These are phyloP conservation scores for Temnothorax ravouxi DNA, from an alignment of 2,888 invertebrate genomes.

Conservation along the genomic window DNA sequence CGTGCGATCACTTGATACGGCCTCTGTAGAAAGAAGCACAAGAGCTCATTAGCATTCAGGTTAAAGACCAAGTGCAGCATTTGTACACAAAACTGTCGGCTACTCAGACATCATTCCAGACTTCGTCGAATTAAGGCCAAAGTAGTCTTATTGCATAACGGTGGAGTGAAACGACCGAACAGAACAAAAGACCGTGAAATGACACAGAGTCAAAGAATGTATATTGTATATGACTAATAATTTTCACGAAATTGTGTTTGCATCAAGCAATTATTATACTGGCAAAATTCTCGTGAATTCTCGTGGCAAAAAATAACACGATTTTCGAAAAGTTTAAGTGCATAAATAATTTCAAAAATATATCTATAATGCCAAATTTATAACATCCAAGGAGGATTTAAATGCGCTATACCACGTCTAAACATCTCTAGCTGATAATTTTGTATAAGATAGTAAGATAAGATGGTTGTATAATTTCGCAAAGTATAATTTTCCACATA, in stretches of 20 bases:
- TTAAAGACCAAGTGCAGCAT: slow-evolving; percentile 67
- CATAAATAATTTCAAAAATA: background rate
- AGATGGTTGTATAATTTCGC: background rate
- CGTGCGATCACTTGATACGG: background rate
- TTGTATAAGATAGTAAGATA: no score
- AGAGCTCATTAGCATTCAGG: slow-evolving; percentile 70
- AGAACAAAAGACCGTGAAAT: slow-evolving; percentile 16
- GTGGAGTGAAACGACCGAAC: slow-evolving; percentile 55
- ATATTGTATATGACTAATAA: slow-evolving; percentile 37
- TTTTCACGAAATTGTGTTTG: slow-evolving; percentile 38
- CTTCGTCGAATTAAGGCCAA: slow-evolving; percentile 70
- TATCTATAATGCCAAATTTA: background rate
- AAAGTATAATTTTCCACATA: background rate
- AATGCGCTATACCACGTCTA: background rate
- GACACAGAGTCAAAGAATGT: slow-evolving; percentile 43
- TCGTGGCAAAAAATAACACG: background rate
- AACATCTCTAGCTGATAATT: background rate
- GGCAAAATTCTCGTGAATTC: slow-evolving; percentile 15
- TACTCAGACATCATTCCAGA: slow-evolving; percentile 60
- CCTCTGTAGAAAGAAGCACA: slow-evolving; percentile 42
- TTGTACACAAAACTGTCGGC: slow-evolving; percentile 59
- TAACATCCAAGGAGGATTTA: background rate
- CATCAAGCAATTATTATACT: background rate
- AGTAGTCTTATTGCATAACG: slow-evolving; percentile 69
- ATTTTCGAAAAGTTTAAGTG: background rate